Evolutionary conservation across 1,140 invertebrate genomes (phyloP).

Genomic region (Chionoecetes opilio): DNA sequence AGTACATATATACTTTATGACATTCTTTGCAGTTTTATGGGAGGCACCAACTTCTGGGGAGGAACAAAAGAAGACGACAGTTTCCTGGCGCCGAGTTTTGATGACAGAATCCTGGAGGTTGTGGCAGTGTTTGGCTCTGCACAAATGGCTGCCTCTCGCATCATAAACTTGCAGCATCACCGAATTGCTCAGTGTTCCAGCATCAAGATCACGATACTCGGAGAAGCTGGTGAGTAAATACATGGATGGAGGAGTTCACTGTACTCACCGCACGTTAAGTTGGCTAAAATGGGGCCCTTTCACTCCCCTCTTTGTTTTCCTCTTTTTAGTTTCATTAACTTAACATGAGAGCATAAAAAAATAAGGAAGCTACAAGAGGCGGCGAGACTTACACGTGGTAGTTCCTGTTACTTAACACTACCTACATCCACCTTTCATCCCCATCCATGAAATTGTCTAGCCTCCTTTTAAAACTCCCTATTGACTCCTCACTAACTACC

Average conservation of each 20-base stretch:
- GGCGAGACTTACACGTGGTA: too few relatives aligned
- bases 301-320: too few relatives aligned
- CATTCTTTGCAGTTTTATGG: constrained; percentile 91
- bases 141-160: constrained; percentile 97
- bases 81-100: constrained; percentile 94
- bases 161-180: constrained; percentile 98
- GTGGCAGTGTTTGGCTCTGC: constrained; percentile 98
- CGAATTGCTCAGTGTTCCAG: constrained; percentile 98
- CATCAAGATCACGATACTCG: constrained; percentile 97
- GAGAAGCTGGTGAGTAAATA: constrained; percentile 83
- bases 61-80: constrained; percentile 94
- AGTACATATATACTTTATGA: constrained; percentile 43
- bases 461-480: too few relatives aligned
- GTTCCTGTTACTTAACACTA: too few relatives aligned
- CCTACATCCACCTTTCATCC: too few relatives aligned
- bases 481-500: too few relatives aligned
- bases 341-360: too few relatives aligned
- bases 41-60: constrained; percentile 99
- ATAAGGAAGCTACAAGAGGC: too few relatives aligned
- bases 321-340: too few relatives aligned
- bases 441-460: too few relatives aligned
- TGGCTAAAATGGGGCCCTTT: too few relatives aligned
- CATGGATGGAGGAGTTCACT: not conserved
- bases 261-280: too few relatives aligned
- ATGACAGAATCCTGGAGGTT: constrained; percentile 97